Evolutionary conservation across 2,797 vertebrate genomes (phyloP).

Genomic region (Lepus oiostolus): DNA sequence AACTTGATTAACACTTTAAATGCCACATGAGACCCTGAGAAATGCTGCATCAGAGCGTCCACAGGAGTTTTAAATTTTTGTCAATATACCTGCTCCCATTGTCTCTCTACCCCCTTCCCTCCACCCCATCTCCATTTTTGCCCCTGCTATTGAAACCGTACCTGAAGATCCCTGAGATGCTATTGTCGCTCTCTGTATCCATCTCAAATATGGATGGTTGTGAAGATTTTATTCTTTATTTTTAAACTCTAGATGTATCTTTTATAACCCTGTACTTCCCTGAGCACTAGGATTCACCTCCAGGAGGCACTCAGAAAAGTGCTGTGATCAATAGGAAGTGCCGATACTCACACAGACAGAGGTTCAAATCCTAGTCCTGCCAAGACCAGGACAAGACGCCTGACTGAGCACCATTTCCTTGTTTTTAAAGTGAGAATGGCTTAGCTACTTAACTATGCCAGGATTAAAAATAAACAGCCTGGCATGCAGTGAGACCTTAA

Average conservation of each 20-base stretch:
- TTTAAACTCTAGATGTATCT: background rate
- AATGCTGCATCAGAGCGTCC: slow-evolving; percentile 62
- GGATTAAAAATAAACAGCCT: slow-evolving; percentile 10
- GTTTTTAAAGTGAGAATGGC: background rate
- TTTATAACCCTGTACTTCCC: background rate
- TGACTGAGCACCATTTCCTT: background rate
- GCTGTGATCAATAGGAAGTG: background rate
- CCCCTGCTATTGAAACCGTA: background rate
- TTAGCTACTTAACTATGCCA: background rate
- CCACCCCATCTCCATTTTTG: background rate
- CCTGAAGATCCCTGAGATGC: background rate
- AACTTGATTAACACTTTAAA: slow-evolving; percentile 81
- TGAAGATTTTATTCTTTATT: background rate
- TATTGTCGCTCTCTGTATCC: background rate
- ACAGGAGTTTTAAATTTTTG: slow-evolving; percentile 53
- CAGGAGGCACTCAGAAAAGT: background rate
- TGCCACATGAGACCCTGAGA: slow-evolving; percentile 66
- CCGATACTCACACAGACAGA: background rate
- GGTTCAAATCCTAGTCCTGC: background rate
- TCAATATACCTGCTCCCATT: background rate
- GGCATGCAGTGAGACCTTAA: background rate
- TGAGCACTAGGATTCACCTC: background rate
- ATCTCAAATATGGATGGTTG: background rate
- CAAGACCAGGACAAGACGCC: background rate
- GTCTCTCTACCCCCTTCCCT: too few species aligned